Base-by-base conservation (phyloP, 2,888 invertebrate species). In the Papilio demoleus region DNA sequence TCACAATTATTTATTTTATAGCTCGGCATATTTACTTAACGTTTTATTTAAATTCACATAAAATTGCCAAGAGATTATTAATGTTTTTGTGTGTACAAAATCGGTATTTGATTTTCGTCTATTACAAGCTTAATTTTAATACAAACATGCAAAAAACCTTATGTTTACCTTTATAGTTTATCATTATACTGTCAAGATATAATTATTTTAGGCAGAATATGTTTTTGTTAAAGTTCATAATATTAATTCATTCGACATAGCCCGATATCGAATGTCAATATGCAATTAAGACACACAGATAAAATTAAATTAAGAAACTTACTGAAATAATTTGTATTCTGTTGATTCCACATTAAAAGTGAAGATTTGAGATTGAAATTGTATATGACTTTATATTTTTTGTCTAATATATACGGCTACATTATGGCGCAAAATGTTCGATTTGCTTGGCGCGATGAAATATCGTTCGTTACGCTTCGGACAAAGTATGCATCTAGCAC, bases 131-230 rank as follows among this genome's bases (percentile, higher is more conserved):
- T 56, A 56, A 56, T 56, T 31, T 17, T 8, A 53, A 6, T 27
- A 53, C 27, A 50, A 14, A 53, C n/a, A 12, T 14, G 53, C 8
- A 53, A 27, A 53, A 22, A 8, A 27, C 53, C n/a, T 8, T 24
- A 24, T 53, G n/a, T 22, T 62, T 22, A 45, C 47, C 11, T 19
- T 40, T 27, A 24, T 60, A 27, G 22, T 42, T 34, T 34, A 62
- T 62, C 62, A 45, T 62, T 47, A 62, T 5, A 12, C 45, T 47
- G 47, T 62, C 62, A 24, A 61, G 19, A 62, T 45, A 45, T 61
- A 31, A 24, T 42, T 62, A 62, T 45, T 62, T 62, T 45, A 47
- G 31, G 17, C 11, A 31, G 9, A 31, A 27, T 34, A 19, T 45
- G 14, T 19, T 31, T 17, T 11, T 12, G 19, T n/a, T 11, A 22